phyloP scores from a whole-genome alignment of 1,140 invertebrate genomes.

The Orius insidiosus region DNA sequence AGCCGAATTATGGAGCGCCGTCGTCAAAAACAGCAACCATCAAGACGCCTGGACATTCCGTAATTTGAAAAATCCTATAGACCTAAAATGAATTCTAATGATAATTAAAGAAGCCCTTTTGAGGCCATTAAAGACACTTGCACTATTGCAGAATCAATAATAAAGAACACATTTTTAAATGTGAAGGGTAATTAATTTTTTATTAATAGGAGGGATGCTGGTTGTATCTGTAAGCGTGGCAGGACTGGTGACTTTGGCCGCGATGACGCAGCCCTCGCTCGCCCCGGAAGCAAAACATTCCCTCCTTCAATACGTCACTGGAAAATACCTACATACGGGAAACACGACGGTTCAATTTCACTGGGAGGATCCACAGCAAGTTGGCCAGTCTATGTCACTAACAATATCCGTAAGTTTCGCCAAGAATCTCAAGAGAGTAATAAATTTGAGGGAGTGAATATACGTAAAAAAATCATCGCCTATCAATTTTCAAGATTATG shows the following conservation, averaged over 20 bases:
- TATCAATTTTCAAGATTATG: too few species aligned
- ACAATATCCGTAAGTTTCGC: conserved; percentile 45
- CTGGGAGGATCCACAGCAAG: conserved; percentile 71
- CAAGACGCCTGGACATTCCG: conserved; percentile 79
- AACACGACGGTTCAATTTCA: conserved; percentile 71
- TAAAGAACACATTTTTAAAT: not conserved
- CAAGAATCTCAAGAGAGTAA: too few species aligned
- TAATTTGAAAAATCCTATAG: conserved; percentile 27
- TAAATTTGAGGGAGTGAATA: too few species aligned
- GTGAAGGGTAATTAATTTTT: not conserved
- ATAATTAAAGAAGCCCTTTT: too few species aligned
- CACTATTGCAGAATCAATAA: too few species aligned
- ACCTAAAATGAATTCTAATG: too few species aligned
- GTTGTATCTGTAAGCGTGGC: conserved; percentile 70
- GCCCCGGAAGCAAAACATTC: conserved; percentile 74
- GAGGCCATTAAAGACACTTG: too few species aligned
- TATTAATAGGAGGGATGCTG: conserved; percentile 54
- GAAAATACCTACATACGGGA: conserved; percentile 72
- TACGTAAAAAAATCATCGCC: too few species aligned
- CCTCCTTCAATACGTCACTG: conserved; percentile 75
- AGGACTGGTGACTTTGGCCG: conserved; percentile 65
- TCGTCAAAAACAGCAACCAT: conserved; percentile 70
- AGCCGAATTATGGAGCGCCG: conserved; percentile 66
- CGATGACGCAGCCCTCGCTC: conserved; percentile 69
- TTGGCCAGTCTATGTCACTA: conserved; percentile 80